phyloP scores from a whole-genome alignment of 2,797 vertebrate species.

The Pangasius macronema region DNA sequence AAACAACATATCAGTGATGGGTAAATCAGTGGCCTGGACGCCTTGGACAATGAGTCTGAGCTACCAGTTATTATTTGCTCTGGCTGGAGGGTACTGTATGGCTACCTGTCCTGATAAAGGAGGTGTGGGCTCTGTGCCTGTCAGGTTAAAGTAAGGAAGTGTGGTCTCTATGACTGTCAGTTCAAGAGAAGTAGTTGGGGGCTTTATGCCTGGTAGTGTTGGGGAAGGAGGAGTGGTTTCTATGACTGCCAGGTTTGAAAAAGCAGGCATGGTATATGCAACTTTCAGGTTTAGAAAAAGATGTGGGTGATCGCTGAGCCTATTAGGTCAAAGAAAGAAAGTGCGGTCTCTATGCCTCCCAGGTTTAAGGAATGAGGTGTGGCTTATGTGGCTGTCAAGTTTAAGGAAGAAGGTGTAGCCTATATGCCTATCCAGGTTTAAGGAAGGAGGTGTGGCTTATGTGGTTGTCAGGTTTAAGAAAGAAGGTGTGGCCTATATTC shows the following conservation, averaged over 20 bases:
- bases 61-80: not conserved
- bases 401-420: not conserved
- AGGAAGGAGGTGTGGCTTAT: not conserved
- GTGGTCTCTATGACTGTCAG: not conserved
- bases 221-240: too few species aligned
- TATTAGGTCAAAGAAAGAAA: too few species aligned
- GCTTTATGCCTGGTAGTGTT: accelerated
- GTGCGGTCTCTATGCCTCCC: not conserved
- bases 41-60: not conserved
- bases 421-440: too few species aligned
- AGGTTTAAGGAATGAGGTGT: not conserved
- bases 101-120: not conserved
- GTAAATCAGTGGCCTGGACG: not conserved
- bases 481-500: accelerated
- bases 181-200: not conserved
- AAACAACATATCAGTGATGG: not conserved
- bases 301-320: too few species aligned
- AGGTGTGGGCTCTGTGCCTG: not conserved
- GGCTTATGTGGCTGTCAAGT: not conserved
- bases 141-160: not conserved
- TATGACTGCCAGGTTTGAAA: not conserved
- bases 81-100: not conserved
- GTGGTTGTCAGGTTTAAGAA: too few species aligned
- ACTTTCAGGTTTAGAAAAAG: too few species aligned
- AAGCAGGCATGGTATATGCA: not conserved